Conservation (phyloP, 1,140 invertebrate species). For the Atta colombica region DNA sequence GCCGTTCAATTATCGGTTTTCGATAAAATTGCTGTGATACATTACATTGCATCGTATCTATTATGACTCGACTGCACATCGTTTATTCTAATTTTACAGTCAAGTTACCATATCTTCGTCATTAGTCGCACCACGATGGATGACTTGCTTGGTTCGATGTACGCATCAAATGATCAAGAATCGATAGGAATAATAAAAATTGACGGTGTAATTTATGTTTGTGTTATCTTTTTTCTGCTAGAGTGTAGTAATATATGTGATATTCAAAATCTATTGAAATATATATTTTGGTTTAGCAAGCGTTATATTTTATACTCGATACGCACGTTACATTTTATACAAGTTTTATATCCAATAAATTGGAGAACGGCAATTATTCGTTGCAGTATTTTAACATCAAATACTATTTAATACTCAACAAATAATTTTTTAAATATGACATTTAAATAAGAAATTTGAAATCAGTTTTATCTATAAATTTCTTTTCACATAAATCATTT, state of each 20-base stretch:
- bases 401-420: not conserved
- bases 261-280: not conserved
- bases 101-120: conserved; percentile 50
- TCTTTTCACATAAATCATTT: not conserved
- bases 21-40: conserved; percentile 60
- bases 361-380: not conserved
- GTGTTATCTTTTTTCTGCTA: not conserved
- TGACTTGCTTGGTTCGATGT: conserved; percentile 1
- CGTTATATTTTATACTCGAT: not conserved
- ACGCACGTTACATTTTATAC: not conserved
- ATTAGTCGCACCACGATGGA: conserved; percentile 34
- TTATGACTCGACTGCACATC: conserved; percentile 58
- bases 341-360: conserved; percentile 14
- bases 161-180: conserved; percentile 12
- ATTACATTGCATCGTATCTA: conserved; percentile 59
- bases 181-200: conserved; percentile 1
- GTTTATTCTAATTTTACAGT: conserved; percentile 63
- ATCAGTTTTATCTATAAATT: not conserved
- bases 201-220: conserved; percentile 8
- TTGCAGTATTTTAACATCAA: conserved; percentile 13
- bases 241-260: not conserved
- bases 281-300: not conserved
- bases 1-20: conserved; percentile 63
- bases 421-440: not conserved
- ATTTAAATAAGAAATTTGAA: not conserved